Base-by-base conservation (phyloP, 2,888 invertebrate genomes). In the Spisula subtruncata region DNA sequence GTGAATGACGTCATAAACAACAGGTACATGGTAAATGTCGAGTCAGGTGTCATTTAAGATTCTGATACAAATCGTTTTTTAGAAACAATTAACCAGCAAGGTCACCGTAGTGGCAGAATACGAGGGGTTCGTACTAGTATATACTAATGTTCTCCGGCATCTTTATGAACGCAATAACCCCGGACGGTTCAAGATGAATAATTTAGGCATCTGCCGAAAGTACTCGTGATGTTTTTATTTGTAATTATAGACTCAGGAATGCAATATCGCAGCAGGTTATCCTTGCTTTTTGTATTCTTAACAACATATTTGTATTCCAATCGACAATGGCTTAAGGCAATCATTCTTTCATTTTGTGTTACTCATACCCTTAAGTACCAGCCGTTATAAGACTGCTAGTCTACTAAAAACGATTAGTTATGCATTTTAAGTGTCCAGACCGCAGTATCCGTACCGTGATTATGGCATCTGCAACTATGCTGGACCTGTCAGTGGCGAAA, bases 211-310 rank as follows among this genome's bases (percentile, higher is more conserved):
- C 35, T 35, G 29, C 16, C 6, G 1, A 75, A 75, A 75, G 29
- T 75, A 75, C 32, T 18, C 75, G 18, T 75, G 35, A 32, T 75
- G 75, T 75, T 75, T 75, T 75, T 75, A 75, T 75, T 75, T 75
- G 75, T 35, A 75, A 75, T 75, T 16, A 75, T 35, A 32, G 8
- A 35, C 35, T 14, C 1, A 16, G 75, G 75, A 75, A 75, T 75
- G 75, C 75, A 32, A 75, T 75, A 75, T 75, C 75, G 35, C 75
- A 75, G 75, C 75, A 32, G 16, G 75, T 75, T 32, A 75, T 12
- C 25, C 60, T 66, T n/a, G n/a, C 8, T 66, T 66, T 66, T 66
- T 66, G 60, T 66, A 25, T 66, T n/a, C 60, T 66, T 66, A 66
- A 66, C 60, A 20, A 66, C 25, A 20, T 66, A 66, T 25, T 66